Conservation (phyloP, 2,113 vertebrate genomes). For the Callocephalon fimbriatum region DNA sequence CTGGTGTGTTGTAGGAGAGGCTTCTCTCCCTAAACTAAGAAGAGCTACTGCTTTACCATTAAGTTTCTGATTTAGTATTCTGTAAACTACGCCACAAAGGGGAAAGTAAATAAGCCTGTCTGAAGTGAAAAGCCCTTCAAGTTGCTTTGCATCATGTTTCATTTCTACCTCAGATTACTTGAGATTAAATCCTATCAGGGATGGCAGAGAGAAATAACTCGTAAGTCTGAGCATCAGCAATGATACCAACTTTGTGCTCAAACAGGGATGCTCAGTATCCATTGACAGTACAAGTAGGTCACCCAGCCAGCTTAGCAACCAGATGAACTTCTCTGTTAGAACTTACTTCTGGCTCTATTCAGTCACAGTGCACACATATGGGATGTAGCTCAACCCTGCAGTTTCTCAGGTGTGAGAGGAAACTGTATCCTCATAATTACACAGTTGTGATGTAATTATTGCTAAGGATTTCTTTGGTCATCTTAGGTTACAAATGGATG, state of each 20-base stretch:
- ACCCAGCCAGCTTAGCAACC: not conserved
- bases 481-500: constrained; percentile 16
- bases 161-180: constrained; percentile 34
- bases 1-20: not conserved
- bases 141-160: constrained; percentile 14
- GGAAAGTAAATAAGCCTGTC: not conserved
- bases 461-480: constrained; percentile 15
- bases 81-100: not conserved
- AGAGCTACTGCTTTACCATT: not conserved
- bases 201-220: not conserved
- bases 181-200: constrained; percentile 16
- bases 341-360: not conserved
- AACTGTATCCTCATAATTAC: not conserved
- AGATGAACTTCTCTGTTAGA: not conserved
- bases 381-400: not conserved
- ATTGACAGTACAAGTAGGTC: not conserved
- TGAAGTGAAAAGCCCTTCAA: not conserved
- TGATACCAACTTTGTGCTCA: constrained; percentile 15
- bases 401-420: not conserved
- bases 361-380: fast-evolving
- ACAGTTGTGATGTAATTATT: not conserved
- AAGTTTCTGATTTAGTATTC: not conserved
- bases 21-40: not conserved
- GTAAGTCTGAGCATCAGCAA: not conserved
- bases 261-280: not conserved